Evolutionary conservation across 2,888 invertebrate species (phyloP).

Genomic region (Mesodorylaimus sp.): DNA sequence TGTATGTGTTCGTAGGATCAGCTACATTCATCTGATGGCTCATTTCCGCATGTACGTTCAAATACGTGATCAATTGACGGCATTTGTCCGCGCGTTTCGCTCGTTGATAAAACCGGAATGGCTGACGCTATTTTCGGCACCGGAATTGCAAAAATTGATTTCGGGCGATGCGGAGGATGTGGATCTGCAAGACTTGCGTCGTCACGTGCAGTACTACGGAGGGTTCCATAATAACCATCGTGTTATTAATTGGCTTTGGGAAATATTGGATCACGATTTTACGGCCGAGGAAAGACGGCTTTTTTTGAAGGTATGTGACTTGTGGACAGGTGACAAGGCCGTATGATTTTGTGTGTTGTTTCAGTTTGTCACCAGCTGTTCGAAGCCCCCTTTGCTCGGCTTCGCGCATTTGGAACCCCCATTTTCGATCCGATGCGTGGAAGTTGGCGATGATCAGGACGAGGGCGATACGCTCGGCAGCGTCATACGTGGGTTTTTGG

Average conservation of each 20-base stretch:
- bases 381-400: conserved; percentile 83
- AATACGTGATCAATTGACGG: conserved; percentile 85
- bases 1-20: conserved; percentile 48
- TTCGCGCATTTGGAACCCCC: conserved; percentile 91
- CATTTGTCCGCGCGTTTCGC: conserved; percentile 86
- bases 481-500: conserved; percentile 91
- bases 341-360: conserved; percentile 8
- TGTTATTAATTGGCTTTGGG: conserved; percentile 97
- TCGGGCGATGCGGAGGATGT: conserved; percentile 86
- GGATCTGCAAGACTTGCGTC: conserved; percentile 46
- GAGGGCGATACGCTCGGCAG: conserved; percentile 54
- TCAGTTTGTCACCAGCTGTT: conserved; percentile 53
- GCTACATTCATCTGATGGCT: conserved; percentile 94
- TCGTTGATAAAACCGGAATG: conserved; percentile 86
- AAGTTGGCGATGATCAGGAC: conserved; percentile 78
- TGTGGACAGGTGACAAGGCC: background rate
- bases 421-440: conserved; percentile 93
- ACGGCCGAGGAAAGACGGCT: conserved; percentile 69
- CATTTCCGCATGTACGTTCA: conserved; percentile 95
- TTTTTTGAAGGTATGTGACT: conserved; percentile 53
- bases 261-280: conserved; percentile 86
- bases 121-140: conserved; percentile 80
- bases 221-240: conserved; percentile 95
- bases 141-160: conserved; percentile 82
- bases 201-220: conserved; percentile 91